A percentile compares a stretch with the other conserved stretches of the same genome.
phyloP scores from a whole-genome alignment of 2,888 invertebrate genomes.

The Enoplolaimus lenunculus region DNA sequence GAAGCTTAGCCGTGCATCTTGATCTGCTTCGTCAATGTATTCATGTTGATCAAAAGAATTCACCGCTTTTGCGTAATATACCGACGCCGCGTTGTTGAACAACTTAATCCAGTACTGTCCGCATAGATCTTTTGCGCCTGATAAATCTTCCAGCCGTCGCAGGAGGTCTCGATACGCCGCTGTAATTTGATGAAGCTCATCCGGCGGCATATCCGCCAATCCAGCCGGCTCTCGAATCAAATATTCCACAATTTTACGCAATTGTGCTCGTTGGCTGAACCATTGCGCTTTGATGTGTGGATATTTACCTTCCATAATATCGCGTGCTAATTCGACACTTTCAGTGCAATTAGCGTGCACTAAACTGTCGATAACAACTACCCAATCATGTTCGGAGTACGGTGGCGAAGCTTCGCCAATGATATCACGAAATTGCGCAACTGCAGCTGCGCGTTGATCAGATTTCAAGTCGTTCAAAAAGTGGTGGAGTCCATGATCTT shows the following conservation, averaged over 20 bases:
- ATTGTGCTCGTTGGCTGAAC: background rate
- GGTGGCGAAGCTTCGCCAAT: background rate
- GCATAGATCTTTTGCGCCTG: background rate
- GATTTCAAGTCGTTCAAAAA: background rate
- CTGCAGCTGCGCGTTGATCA: background rate
- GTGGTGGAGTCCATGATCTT: background rate
- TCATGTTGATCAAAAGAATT: slow-evolving; percentile 5
- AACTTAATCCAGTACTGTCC: background rate
- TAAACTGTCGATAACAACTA: background rate
- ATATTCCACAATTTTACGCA: background rate
- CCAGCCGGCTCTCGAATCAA: background rate
- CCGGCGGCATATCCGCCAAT: background rate
- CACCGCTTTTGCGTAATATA: slow-evolving; percentile 9
- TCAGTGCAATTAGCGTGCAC: background rate
- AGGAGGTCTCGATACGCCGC: background rate
- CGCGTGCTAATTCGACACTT: background rate
- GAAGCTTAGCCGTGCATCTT: background rate
- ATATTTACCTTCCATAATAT: background rate
- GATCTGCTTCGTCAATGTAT: slow-evolving; percentile 9
- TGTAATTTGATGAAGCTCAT: background rate
- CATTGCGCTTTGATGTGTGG: background rate
- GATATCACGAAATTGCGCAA: background rate
- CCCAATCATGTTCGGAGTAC: background rate
- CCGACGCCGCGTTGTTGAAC: background rate
- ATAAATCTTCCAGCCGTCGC: background rate